Evolutionary conservation across 1,140 invertebrate species (phyloP), one percentile per base, ranked within the genome.

Genomic region (Cyphomyrmex costatus): DNA sequence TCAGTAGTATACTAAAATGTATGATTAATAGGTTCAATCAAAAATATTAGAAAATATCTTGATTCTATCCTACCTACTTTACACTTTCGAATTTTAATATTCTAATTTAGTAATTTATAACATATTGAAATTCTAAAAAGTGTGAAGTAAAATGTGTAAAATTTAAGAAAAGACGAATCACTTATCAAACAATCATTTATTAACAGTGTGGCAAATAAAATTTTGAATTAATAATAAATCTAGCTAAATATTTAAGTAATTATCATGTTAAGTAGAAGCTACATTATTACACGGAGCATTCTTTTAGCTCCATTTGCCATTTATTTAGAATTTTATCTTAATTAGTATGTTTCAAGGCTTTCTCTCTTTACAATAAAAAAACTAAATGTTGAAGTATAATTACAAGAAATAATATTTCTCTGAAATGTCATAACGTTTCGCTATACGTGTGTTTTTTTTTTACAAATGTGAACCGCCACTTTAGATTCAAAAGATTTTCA

Each of bases 401-500:
- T 27, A 0, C 1, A 56, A 12, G 24, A 36, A 36, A 21, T 33
- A 10, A n/a, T 65, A 65, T 65, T 65, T 65, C 4, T 36, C 30
- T 36, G 21, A 16, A 58, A 56, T 74, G 12, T 74, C 12, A 19
- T 33, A 27, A 60, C 27, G n/a, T 66, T 66, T 21, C 12, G 27
- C 8, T 33, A 12, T 12, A 24, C 3, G 16, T 46, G 14, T 16
- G n/a, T 61, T 12, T 8, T 77, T 36, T 46, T 16, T 51, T 79
- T 51, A 51, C 19, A n/a, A 42, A 63, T n/a, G 30, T 53, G 4
- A 74, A 77, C 42, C 33, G 10, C 60, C 7, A 16, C 21, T 21
- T n/a, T 60, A 14, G n/a, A 30, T 36, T 66, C 49, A 49, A n/a
- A 70, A 5, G 27, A 66, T 79, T 70, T 70, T 51, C 42, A 78